Evolutionary conservation across 2,113 vertebrate species (phyloP), one percentile per base, ranked within the genome.

Genomic region (Odontophorus gujanensis): DNA sequence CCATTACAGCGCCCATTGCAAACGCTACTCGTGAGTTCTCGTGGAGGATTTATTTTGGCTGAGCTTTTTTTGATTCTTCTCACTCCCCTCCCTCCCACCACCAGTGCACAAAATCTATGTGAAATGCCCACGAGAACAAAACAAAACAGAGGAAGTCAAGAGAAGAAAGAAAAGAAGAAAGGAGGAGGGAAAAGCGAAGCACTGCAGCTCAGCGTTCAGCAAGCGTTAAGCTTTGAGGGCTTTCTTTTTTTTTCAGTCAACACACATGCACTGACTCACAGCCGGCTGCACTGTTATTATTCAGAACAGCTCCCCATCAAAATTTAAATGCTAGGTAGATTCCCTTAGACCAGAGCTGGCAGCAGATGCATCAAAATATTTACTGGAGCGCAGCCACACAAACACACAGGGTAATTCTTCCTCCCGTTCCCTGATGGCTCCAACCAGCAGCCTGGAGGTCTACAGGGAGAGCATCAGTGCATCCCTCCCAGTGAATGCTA

Each of bases 1-100:
- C 99, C 98, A 99, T 99, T 96, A 99, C 99, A 89, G 99, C 99
- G 97, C 99, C 99, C 99, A 99, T 99, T 97, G 98, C 94, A 95
- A 96, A 93, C 72, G 93, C 92, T 93, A 97, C 95, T 96, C 69
- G 89, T 36, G 95, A 92, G 93, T 93, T 95, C 93, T 87, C 6
- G 40, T 32, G 79, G 50, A 82, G 90, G 95, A 92, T 95, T 92
- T 95, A 73, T 96, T 97, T 96, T 72, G 71, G 74, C 90, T 76
- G 76, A 62, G 65, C 51, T n/a, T 30, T 68, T 19, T 65, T 84
- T 72, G 11, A 91, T 90, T 47, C 40, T 55, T 89, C 79, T 77
- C 57, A 69, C 68, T 50, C 50, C 75, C 19, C 83, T 76, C 62
- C 69, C 73, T 90, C 93, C 81, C 78, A 21, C 96, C 68, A 26